Percentiles rank a stretch among this genome's conserved stretches.
phyloP scores from a whole-genome alignment of 2,113 vertebrate genomes.

The Lasiurus cinereus region DNA sequence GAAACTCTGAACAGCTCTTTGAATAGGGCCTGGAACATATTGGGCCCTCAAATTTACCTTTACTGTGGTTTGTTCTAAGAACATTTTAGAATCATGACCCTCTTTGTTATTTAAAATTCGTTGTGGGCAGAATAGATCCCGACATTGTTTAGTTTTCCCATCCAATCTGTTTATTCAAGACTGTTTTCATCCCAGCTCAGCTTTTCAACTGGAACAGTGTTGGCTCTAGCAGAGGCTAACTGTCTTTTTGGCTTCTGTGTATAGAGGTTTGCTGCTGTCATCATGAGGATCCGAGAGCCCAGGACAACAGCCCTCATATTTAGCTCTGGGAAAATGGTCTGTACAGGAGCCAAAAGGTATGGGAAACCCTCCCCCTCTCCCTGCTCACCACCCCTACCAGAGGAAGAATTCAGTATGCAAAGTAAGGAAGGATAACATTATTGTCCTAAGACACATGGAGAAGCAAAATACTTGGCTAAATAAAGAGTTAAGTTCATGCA shows the following conservation, averaged over 20 bases:
- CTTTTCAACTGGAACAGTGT: neutral
- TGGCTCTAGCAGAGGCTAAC: slow-evolving; percentile 18
- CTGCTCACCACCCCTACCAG: neutral
- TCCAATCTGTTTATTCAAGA: neutral
- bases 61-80: neutral
- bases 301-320: slow-evolving; percentile 98
- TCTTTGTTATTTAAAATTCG: neutral
- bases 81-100: neutral
- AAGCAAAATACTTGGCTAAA: neutral
- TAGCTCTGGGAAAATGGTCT: slow-evolving; percentile 99
- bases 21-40: neutral
- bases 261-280: slow-evolving; percentile 97
- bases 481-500: slow-evolving; percentile 28
- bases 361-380: neutral
- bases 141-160: neutral
- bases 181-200: neutral
- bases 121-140: neutral
- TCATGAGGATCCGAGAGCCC: slow-evolving; percentile 98
- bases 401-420: neutral
- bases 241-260: slow-evolving; percentile 61
- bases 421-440: neutral
- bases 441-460: neutral
- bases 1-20: neutral
- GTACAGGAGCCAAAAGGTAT: slow-evolving; percentile 98
- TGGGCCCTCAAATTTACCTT: neutral